Evolutionary conservation across 2,797 vertebrate species (phyloP).

Genomic region (Eulemur mongoz): DNA sequence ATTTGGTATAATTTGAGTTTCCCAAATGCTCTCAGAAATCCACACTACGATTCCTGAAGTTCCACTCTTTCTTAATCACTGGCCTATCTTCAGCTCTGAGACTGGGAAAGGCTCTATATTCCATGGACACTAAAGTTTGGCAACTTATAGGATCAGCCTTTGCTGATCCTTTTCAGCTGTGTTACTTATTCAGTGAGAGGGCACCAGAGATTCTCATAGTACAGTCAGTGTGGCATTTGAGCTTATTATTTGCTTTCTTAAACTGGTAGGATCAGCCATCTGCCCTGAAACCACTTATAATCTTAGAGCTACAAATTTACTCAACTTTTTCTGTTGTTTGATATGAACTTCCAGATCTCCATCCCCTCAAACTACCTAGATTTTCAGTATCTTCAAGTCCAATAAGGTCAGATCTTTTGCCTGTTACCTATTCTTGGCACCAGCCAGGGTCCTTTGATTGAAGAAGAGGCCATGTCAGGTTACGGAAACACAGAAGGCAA

Average conservation of each 20-base stretch:
- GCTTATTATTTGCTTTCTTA: background rate
- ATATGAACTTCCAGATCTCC: background rate
- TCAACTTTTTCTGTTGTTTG: background rate
- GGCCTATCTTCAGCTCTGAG: background rate
- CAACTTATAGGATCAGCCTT: background rate
- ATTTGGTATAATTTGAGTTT: background rate
- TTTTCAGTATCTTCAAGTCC: background rate
- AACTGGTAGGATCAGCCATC: background rate
- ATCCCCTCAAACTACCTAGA: background rate
- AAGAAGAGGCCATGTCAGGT: background rate
- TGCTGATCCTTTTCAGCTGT: background rate
- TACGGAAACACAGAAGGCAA: background rate
- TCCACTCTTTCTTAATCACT: background rate
- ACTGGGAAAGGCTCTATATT: background rate
- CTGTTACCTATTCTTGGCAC: background rate
- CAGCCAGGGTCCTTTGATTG: background rate
- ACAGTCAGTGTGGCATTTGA: background rate
- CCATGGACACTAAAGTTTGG: background rate
- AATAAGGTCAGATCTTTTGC: background rate
- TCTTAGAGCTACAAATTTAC: background rate
- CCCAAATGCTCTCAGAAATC: background rate
- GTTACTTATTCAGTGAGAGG: background rate
- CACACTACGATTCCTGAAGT: background rate
- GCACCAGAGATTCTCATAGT: background rate
- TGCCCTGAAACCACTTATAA: background rate